phyloP scores from a whole-genome alignment of 2,888 invertebrate genomes.

The Temnothorax ravouxi region DNA sequence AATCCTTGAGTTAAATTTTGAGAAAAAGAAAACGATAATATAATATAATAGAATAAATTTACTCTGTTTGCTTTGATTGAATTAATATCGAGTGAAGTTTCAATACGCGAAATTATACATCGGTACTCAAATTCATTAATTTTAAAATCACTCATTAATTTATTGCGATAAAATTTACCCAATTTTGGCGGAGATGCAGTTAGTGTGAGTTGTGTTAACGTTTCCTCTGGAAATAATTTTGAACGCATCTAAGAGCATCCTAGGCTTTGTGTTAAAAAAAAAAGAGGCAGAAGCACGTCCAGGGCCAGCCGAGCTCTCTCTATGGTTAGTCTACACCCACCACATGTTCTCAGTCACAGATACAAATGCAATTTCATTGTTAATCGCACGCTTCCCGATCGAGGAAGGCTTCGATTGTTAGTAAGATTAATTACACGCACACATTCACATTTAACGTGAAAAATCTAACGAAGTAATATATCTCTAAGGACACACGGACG shows the following conservation, averaged over 20 bases:
- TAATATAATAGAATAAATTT: not conserved
- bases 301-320: constrained; percentile 65
- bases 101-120: not conserved
- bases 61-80: constrained; percentile 1
- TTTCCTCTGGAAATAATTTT: constrained; percentile 62
- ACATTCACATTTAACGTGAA: constrained; percentile 67
- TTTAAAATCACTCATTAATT: not conserved
- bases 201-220: constrained; percentile 50
- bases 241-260: constrained; percentile 83
- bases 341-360: constrained; percentile 53
- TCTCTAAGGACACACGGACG: constrained; percentile 75
- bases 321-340: constrained; percentile 57
- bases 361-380: constrained; percentile 52
- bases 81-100: constrained; percentile 2
- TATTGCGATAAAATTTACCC: constrained; percentile 30
- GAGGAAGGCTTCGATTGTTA: constrained; percentile 56
- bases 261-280: constrained; percentile 77
- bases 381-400: constrained; percentile 55
- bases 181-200: constrained; percentile 38
- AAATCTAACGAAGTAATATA: constrained; percentile 71
- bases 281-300: constrained; percentile 69
- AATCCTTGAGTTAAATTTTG: not conserved
- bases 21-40: not conserved
- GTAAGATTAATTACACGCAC: constrained; percentile 58
- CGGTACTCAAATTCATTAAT: not conserved